phyloP scores from a whole-genome alignment of 92 coral and sea anemone genomes.

The Meandrina meandrites region DNA sequence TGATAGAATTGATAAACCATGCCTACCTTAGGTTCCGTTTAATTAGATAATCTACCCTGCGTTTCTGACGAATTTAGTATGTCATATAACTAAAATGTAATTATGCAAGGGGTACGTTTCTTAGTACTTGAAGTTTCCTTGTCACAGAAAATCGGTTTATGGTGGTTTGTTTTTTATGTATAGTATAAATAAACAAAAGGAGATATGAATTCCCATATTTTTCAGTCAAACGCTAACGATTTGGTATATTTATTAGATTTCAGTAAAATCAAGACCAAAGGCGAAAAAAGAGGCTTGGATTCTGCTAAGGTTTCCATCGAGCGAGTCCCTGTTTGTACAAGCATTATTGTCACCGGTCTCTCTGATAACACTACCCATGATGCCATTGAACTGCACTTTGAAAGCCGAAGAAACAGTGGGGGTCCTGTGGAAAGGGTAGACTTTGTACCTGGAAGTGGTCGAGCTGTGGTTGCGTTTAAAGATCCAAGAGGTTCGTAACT shows the following conservation, averaged over 20 bases:
- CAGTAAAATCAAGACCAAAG: constrained; percentile 54
- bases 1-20: too few species aligned
- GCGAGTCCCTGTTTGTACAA: constrained; percentile 56
- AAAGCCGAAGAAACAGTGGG: constrained; percentile 64
- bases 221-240: not conserved
- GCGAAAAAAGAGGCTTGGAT: constrained; percentile 56
- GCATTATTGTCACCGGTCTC: constrained; percentile 73
- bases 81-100: too few species aligned
- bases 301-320: constrained; percentile 48
- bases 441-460: constrained; percentile 42
- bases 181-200: not conserved
- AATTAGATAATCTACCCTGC: too few species aligned
- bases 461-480: constrained; percentile 72
- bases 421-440: constrained; percentile 59
- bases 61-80: too few species aligned
- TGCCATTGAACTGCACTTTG: constrained; percentile 69
- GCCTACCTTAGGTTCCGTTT: too few species aligned
- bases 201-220: not conserved
- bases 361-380: constrained; percentile 68
- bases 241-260: constrained; percentile 55
- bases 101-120: too few species aligned
- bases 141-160: too few species aligned
- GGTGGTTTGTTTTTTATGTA: not conserved
- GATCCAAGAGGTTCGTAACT: constrained; percentile 59
- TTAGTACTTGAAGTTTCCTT: too few species aligned